These are phyloP conservation scores for Danio kyathit DNA, from an alignment of 2,797 vertebrate genomes.

Conservation along the genomic window DNA sequence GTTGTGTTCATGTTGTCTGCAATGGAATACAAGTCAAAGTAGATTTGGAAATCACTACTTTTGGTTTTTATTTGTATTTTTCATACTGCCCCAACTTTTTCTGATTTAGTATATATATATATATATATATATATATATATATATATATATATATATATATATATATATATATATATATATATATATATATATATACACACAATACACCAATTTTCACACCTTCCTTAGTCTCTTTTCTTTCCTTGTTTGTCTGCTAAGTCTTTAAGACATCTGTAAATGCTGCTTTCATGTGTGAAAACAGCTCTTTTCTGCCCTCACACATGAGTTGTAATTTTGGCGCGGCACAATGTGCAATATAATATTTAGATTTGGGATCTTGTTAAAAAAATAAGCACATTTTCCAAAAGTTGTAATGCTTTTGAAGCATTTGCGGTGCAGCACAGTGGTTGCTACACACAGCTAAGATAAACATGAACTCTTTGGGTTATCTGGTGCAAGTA, in stretches of 20 bases:
- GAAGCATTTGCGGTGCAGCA: not conserved
- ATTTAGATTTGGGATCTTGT: not conserved
- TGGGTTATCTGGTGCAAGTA: not conserved
- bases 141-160: too few relatives aligned
- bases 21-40: too few relatives aligned
- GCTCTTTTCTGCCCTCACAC: not conserved
- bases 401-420: not conserved
- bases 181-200: too few relatives aligned
- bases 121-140: too few relatives aligned
- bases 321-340: not conserved
- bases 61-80: too few relatives aligned
- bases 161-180: too few relatives aligned
- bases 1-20: too few relatives aligned
- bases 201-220: not conserved
- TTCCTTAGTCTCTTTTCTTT: not conserved
- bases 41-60: too few relatives aligned
- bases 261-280: not conserved
- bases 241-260: not conserved
- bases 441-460: not conserved
- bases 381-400: not conserved
- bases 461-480: not conserved
- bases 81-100: too few relatives aligned
- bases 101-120: too few relatives aligned
- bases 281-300: not conserved
- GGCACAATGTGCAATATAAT: not conserved